phyloP scores from a whole-genome alignment of 2,797 vertebrate genomes.

The Glossophaga mutica region DNA sequence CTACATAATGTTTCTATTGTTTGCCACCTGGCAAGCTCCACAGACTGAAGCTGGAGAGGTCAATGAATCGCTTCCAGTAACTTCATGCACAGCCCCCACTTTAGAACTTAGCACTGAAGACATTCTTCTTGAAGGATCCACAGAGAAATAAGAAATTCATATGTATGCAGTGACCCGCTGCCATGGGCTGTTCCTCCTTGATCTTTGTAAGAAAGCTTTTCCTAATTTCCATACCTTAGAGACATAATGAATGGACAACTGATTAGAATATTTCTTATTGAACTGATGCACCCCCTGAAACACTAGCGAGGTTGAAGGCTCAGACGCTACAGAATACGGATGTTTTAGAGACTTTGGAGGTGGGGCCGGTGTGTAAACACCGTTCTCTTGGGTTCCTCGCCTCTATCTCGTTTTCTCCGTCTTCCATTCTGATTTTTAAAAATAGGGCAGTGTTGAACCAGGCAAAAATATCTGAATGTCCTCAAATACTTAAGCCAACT shows the following conservation, averaged over 20 bases:
- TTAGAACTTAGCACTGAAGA: not conserved
- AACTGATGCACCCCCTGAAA: conserved; percentile 31
- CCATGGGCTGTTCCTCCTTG: not conserved
- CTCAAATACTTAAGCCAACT: not conserved
- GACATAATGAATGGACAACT: conserved; percentile 26
- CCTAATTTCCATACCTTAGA: conserved; percentile 12
- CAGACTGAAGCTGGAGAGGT: not conserved
- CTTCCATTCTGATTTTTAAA: not conserved
- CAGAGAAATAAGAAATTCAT: conserved; percentile 21
- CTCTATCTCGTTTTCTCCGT: not conserved
- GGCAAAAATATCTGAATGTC: not conserved
- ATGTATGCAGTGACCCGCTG: not conserved
- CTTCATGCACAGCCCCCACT: not conserved
- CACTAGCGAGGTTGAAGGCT: not conserved
- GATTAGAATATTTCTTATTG: conserved; percentile 4
- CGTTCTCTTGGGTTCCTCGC: not conserved
- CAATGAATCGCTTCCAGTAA: conserved; percentile 8
- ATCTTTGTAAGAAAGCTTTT: conserved; percentile 25
- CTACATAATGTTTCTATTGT: not conserved
- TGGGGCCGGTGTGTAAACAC: not conserved
- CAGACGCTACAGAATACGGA: not conserved
- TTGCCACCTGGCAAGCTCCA: not conserved
- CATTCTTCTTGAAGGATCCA: not conserved
- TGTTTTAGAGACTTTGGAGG: not conserved
- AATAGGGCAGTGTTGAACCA: not conserved